Evolutionary conservation across 2,888 invertebrate genomes (phyloP), one percentile per base, ranked within the genome.

Genomic region (Apodemia hepburni): DNA sequence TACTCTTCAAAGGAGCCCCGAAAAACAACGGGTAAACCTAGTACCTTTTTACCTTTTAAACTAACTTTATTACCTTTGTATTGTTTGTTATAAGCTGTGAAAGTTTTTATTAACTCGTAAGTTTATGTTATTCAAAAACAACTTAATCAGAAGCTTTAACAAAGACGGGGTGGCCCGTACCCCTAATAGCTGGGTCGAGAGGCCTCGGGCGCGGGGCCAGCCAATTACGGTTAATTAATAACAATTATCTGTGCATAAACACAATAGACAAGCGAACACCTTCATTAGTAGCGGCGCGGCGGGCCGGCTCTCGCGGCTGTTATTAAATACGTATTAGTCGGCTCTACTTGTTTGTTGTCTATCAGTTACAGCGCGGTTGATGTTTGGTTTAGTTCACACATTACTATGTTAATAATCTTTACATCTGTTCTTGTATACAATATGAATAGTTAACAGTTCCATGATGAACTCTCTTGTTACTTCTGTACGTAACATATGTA

Each of bases 231-330:
- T 72, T 77, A 76, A 83, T 85, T 82, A 82, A 77, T 83, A 83
- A 82, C 81, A 84, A 86, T 85, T 83, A 85, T 83, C 78, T 73
- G 68, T 69, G 63, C 70, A 73, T 74, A 79, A 79, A 78, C 78
- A 80, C 78, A 77, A 79, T 77, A 75, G 75, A 82, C 84, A 78
- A 78, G 80, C 78, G 71, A 84, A 85, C 84, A 82, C 82, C 84
- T 85, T 80, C 76, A 84, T 84, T 82, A 82, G 51, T 12, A 27
- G 11, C 1, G 18, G 27, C 4, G 5, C 51, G 38, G 38, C 38
- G 11, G 38, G 38, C 38, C 38, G 38, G 12, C 38, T 22, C 17
- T 11, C 9, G 49, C 7, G 12, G 11, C 22, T 18, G 18, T 22
- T 27, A 54, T 54, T 54, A 54, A 22, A 54, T 15, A 54, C 22